phyloP scores from a whole-genome alignment of 1,140 invertebrate species.

The Rhopalosiphum padi region DNA sequence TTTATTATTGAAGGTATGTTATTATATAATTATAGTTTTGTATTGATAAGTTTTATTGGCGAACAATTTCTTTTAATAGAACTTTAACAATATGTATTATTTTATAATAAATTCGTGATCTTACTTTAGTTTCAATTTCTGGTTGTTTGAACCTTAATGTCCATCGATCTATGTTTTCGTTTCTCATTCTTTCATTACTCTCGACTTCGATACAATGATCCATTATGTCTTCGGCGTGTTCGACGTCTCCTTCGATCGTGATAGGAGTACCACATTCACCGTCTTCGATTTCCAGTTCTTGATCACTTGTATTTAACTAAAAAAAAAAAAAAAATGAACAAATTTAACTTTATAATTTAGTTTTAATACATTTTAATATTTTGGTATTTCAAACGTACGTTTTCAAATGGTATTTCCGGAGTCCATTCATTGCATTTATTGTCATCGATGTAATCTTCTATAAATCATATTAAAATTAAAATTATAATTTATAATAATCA shows the following conservation, averaged over 20 bases:
- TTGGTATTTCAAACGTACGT: constrained; percentile 69
- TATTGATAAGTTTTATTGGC: neutral
- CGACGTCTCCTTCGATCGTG: constrained; percentile 63
- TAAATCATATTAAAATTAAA: neutral
- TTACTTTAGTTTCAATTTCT: constrained; percentile 74
- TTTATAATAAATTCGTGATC: neutral
- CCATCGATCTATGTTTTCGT: constrained; percentile 85
- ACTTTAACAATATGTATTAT: too few species aligned
- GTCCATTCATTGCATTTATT: constrained; percentile 72
- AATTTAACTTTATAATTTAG: neutral
- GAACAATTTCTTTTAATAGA: too few species aligned
- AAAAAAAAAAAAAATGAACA: constrained; percentile 41
- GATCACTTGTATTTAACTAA: constrained; percentile 66
- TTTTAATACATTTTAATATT: neutral
- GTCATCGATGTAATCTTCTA: constrained; percentile 50
- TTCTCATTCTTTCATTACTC: constrained; percentile 89
- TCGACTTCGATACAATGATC: constrained; percentile 91
- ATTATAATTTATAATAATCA: neutral
- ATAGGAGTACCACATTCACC: constrained; percentile 58
- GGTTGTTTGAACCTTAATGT: constrained; percentile 83
- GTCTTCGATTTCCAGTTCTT: constrained; percentile 62
- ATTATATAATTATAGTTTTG: neutral
- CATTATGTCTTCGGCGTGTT: constrained; percentile 85
- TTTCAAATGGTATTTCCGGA: constrained; percentile 90
- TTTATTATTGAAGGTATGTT: neutral